Conservation (phyloP, 2,797 vertebrate species). For the Gadopsis marmoratus region DNA sequence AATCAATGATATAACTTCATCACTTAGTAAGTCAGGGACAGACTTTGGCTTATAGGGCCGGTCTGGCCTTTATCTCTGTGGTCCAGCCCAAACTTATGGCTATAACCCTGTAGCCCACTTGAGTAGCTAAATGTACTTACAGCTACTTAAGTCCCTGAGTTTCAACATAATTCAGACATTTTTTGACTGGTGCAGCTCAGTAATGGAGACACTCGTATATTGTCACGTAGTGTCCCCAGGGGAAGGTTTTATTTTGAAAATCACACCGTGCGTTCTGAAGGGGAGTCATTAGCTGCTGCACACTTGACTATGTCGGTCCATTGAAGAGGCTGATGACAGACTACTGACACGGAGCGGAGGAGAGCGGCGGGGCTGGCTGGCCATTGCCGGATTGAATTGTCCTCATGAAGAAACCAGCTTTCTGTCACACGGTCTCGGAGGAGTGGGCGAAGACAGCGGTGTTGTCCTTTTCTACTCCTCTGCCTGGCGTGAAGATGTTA, state of each 20-base stretch:
- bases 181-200: neutral
- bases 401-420: neutral
- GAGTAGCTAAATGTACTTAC: neutral
- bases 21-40: no score
- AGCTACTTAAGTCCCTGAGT: no score
- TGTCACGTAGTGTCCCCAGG: neutral
- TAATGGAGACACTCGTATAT: no score
- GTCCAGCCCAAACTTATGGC: no score
- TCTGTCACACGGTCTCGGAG: neutral
- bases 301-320: conserved; percentile 12
- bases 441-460: neutral
- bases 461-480: neutral
- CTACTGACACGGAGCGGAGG: neutral
- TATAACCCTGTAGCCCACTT: neutral
- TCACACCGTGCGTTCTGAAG: neutral
- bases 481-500: neutral
- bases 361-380: neutral
- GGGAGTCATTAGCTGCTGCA: conserved; percentile 1
- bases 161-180: no score
- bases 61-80: no score
- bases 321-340: conserved; percentile 5
- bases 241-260: conserved; percentile 49
- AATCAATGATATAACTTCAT: no score
- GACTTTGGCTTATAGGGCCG: no score
- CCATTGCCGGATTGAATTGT: neutral